Evolutionary conservation across 2,113 vertebrate genomes (phyloP), one percentile per base, ranked within the genome.

Genomic region (Setophaga petechia): DNA sequence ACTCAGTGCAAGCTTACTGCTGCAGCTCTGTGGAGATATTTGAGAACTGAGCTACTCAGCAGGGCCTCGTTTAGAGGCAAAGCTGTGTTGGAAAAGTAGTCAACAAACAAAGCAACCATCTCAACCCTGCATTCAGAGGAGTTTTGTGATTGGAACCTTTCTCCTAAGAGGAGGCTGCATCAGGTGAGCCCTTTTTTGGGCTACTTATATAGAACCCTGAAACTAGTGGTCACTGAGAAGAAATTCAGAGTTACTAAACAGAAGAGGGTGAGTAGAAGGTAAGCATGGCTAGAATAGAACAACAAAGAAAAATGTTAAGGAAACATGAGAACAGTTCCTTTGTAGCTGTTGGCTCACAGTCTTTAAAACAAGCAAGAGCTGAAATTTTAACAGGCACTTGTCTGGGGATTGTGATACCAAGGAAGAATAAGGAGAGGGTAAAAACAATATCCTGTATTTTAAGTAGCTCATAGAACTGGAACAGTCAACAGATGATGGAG

Each of bases 381-480:
- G 72, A 44, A 68, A 68, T 52, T 59, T 59, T 68, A 31, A 61
- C 47, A 81, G 25, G 47, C 68, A 12, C 62, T 89, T 87, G 35
- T 33, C 24, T 51, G 67, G 13, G 46, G 10, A n/a, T 76, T 78
- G 54, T 35, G 62, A 49, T 76, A 51, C 0, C 0, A 69, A 43
- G 57, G 43, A 62, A 61, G 39, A 89, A 43, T 76, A 73, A 86
- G 30, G 23, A 76, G 14, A 37, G 39, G 16, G 21, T 62, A 47
- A 80, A 72, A 85, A 17, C 84, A 92, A 15, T 77, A 71, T 54
- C 46, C 39, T 59, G 23, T 62, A 39, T 79, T 90, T 81, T 66
- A 76, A 69, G 55, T 72, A 68, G 49, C 28, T 46, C 18, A 4
- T 4, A 16, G 78, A 80, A 72, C 63, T 88, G 67, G 19, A 69